Conservation (phyloP, 92 coral and sea anemone species). For the Parazoanthus swiftii region DNA sequence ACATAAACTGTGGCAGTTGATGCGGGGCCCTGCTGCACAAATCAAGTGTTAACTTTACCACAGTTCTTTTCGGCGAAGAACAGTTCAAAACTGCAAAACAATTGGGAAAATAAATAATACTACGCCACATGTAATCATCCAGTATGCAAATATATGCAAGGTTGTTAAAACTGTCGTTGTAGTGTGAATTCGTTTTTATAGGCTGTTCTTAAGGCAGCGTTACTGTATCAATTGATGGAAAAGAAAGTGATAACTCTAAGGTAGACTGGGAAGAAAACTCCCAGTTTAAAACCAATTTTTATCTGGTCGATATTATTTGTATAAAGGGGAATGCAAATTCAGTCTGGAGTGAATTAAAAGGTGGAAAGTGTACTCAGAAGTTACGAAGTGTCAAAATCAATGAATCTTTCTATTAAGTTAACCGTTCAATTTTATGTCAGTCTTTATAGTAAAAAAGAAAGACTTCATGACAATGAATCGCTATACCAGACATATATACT, state of each 20-base stretch:
- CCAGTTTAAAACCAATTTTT: neutral
- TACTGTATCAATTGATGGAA: neutral
- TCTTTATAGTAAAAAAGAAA: neutral
- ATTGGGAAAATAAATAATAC: too few species aligned
- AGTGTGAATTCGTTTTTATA: too few species aligned
- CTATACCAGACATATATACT: too few species aligned
- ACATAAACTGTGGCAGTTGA: neutral
- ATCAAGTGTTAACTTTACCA: neutral
- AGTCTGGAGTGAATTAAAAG: neutral
- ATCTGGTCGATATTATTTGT: neutral
- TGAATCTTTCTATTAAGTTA: neutral
- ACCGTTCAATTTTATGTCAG: neutral
- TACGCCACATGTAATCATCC: neutral
- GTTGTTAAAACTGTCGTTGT: neutral
- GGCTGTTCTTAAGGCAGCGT: too few species aligned
- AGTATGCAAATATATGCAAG: neutral
- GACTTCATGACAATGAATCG: neutral
- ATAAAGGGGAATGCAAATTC: neutral
- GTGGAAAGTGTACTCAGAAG: neutral
- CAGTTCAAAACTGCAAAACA: neutral
- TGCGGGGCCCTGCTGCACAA: neutral
- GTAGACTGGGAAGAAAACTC: too few species aligned
- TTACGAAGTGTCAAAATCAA: neutral
- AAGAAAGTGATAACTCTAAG: too few species aligned
- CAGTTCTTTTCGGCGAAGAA: neutral